Percentiles rank a stretch among this genome's conserved stretches.
These are phyloP conservation scores for Zaprionus vittiger DNA, from an alignment of 1,140 invertebrate genomes.

Conservation along the genomic window DNA sequence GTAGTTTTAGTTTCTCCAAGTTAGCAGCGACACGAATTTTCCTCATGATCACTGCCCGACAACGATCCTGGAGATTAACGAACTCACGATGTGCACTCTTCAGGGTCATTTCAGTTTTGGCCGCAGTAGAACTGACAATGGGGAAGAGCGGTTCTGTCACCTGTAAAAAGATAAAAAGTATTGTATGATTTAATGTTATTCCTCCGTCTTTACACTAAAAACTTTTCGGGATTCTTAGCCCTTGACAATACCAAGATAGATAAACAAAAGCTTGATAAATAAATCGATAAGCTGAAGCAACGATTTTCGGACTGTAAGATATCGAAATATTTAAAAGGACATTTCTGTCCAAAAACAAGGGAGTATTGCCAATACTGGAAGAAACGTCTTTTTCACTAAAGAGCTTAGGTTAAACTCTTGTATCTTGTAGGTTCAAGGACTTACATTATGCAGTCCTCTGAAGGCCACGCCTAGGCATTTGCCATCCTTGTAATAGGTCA, in stretches of 20 bases:
- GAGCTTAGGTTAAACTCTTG: background rate
- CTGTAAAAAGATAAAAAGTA: constrained; percentile 21
- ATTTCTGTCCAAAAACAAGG: no score
- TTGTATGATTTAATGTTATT: no score
- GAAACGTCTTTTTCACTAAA: no score
- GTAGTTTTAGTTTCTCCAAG: constrained; percentile 85
- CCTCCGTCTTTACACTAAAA: no score
- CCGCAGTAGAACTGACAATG: constrained; percentile 90
- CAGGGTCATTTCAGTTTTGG: constrained; percentile 90
- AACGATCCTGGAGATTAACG: constrained; percentile 88
- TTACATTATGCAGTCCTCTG: constrained; percentile 86
- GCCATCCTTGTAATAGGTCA: constrained; percentile 91
- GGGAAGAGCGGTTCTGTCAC: constrained; percentile 88
- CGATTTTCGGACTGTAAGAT: no score
- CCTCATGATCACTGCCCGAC: constrained; percentile 86
- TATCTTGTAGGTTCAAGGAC: constrained; percentile 14
- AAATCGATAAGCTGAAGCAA: no score
- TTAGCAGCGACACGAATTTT: constrained; percentile 81
- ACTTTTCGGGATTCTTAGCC: no score
- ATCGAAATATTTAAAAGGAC: background rate
- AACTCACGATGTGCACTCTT: constrained; percentile 87
- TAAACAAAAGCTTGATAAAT: no score
- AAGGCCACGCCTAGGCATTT: constrained; percentile 87
- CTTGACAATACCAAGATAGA: no score
- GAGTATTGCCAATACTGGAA: no score